Evolutionary conservation across 2,797 vertebrate species (phyloP), one percentile per base, ranked within the genome.

Genomic region (Liparis tanakae): DNA sequence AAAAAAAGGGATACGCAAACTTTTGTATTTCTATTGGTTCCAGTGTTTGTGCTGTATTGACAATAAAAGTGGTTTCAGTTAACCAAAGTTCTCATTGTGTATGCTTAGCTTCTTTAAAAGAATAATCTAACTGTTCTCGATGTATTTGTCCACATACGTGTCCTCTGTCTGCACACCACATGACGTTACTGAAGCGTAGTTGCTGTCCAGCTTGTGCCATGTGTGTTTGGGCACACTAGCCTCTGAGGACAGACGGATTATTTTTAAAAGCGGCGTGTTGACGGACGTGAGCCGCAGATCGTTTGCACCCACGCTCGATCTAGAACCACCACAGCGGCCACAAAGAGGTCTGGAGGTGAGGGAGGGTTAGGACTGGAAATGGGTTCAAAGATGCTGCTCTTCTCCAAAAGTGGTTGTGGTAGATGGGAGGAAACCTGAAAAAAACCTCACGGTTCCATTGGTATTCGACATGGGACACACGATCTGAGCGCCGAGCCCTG

Each of bases 61-160:
- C 85, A 90, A 92, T 93, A 86, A 94, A 94, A 85, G 79, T 90
- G 81, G 84, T 86, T 83, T 84, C 63, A 76, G 79, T 81, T 84
- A 14, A 82, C 14, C 51, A 43, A n/a, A 36, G 30, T 70, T 33
- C 8, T 67, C 10, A 5, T 20, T 59, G 55, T 70, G 25, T 55
- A 5, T n/a, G 46, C 56, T 56, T n/a, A 17, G 2, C 9, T 51
- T 20, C 17, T 18, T 22, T 30, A 30, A 30, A 30, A 30, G 25
- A 30, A 30, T 2, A 30, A 18, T 34, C 2, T 5, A n/a, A 48
- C n/a, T 1, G 10, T 6, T 18, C 37, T 30, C 15, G 8, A 20
- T 48, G 13, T 20, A 39, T 33, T 15, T 61, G 33, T 15, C 18
- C 46, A 50, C 46, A 7, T 25, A 6, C n/a, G 6, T n/a, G 46